Conservation (phyloP, 2,113 vertebrate genomes). For the Jaculus jaculus region DNA sequence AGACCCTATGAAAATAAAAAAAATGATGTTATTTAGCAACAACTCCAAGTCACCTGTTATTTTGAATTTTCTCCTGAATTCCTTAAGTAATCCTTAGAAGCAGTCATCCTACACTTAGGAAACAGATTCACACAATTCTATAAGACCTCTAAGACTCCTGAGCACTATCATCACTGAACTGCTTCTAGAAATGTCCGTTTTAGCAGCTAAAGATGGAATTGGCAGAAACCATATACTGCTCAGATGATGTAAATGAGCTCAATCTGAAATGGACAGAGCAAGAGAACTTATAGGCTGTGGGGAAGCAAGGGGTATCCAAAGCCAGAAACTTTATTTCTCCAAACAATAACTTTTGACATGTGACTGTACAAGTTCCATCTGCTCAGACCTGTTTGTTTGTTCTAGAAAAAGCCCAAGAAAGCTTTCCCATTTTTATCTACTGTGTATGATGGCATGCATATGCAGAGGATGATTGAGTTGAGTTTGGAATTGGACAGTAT, state of each 20-base stretch:
- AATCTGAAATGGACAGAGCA: neutral
- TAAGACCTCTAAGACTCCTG: neutral
- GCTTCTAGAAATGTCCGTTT: neutral
- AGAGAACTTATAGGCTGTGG: neutral
- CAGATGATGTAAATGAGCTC: neutral
- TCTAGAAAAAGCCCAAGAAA: conserved; percentile 5
- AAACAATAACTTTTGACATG: neutral
- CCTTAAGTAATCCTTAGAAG: neutral
- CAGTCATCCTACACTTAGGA: neutral
- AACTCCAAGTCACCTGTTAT: neutral
- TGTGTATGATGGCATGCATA: neutral
- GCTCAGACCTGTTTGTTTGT: neutral
- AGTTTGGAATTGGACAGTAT: neutral
- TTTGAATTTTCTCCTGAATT: neutral
- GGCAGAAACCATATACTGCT: neutral
- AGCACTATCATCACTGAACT: neutral
- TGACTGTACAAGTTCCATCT: neutral
- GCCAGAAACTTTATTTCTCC: neutral
- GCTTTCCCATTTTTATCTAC: neutral
- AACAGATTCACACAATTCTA: neutral
- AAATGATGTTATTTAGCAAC: neutral
- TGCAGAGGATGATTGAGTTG: neutral
- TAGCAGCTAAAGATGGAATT: neutral
- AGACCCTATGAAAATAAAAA: neutral
- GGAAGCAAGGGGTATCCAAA: neutral